Evolutionary conservation across 2,113 vertebrate genomes (phyloP).

Genomic region (Mungos mungo): DNA sequence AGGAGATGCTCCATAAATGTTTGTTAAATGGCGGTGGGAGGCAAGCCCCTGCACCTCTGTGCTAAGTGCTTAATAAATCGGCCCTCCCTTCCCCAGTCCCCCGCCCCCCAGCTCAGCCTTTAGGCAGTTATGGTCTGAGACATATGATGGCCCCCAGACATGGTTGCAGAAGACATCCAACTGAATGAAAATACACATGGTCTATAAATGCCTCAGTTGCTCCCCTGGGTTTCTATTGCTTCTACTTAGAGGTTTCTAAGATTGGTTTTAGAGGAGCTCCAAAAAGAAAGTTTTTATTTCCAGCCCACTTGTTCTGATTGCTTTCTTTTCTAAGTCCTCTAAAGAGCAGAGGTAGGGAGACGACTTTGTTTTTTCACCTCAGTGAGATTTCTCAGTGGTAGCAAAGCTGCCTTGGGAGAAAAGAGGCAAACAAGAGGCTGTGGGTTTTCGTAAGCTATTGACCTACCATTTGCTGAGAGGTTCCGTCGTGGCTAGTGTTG

Average conservation of each 20-base stretch:
- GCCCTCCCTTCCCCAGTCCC: fast-evolving
- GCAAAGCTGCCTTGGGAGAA: not conserved
- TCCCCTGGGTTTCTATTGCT: not conserved
- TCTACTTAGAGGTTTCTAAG: not conserved
- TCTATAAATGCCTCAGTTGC: not conserved
- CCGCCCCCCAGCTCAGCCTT: fast-evolving
- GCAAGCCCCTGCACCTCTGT: not conserved
- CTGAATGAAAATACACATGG: not conserved
- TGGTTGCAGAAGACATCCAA: not conserved
- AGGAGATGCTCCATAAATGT: not conserved
- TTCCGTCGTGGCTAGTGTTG: not conserved
- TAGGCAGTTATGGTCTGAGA: not conserved
- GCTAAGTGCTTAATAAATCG: not conserved
- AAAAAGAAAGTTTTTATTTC: not conserved
- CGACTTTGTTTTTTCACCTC: not conserved
- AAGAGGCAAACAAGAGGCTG: not conserved
- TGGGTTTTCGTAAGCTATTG: not conserved
- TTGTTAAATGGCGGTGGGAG: not conserved
- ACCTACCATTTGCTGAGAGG: too few species aligned
- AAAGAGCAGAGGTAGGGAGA: not conserved
- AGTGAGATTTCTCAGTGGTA: not conserved
- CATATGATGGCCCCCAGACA: not conserved
- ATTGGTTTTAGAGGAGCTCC: not conserved
- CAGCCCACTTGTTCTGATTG: not conserved
- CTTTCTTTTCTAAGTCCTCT: not conserved